Conservation (phyloP, 1,140 invertebrate genomes). For the Tachypleus tridentatus region DNA sequence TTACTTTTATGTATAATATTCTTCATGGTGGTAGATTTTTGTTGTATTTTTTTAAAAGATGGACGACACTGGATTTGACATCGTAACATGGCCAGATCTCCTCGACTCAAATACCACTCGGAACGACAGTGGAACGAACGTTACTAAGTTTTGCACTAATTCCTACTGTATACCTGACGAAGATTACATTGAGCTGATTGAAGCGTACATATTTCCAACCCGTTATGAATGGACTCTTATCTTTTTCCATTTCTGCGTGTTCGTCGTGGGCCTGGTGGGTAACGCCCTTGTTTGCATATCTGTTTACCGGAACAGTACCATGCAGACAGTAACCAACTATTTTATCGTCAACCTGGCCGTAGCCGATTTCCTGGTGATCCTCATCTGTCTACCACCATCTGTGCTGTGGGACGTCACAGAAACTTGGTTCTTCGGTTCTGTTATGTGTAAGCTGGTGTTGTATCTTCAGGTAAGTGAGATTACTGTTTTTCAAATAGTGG, state of each 20-base stretch:
- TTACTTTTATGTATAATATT: too few relatives aligned
- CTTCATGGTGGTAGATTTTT: too few relatives aligned
- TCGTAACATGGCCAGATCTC: too few relatives aligned
- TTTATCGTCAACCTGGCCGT: slow-evolving; percentile 42
- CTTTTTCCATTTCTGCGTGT: slow-evolving; percentile 67
- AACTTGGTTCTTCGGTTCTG: slow-evolving; percentile 73
- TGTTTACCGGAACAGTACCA: slow-evolving; percentile 61
- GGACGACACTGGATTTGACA: too few relatives aligned
- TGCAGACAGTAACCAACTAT: slow-evolving; percentile 40
- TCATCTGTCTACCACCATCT: slow-evolving; percentile 82
- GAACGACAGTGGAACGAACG: background rate
- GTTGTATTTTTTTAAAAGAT: too few relatives aligned
- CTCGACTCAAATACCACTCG: too few relatives aligned
- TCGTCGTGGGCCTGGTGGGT: slow-evolving; percentile 69
- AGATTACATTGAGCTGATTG: slow-evolving; percentile 24
- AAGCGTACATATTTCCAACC: slow-evolving; percentile 25
- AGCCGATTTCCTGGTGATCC: slow-evolving; percentile 53
- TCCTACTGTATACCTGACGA: slow-evolving; percentile 23
- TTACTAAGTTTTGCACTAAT: slow-evolving; percentile 12
- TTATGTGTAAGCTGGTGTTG: slow-evolving; percentile 65
- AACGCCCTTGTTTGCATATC: slow-evolving; percentile 81
- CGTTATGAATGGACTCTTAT: slow-evolving; percentile 51
- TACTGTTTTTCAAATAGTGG: too few relatives aligned
- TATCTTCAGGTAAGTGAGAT: slow-evolving; percentile 63
- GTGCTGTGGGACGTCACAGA: slow-evolving; percentile 84